Evolutionary conservation across 2,113 vertebrate genomes (phyloP).

Genomic region (Actenoides hombroni): DNA sequence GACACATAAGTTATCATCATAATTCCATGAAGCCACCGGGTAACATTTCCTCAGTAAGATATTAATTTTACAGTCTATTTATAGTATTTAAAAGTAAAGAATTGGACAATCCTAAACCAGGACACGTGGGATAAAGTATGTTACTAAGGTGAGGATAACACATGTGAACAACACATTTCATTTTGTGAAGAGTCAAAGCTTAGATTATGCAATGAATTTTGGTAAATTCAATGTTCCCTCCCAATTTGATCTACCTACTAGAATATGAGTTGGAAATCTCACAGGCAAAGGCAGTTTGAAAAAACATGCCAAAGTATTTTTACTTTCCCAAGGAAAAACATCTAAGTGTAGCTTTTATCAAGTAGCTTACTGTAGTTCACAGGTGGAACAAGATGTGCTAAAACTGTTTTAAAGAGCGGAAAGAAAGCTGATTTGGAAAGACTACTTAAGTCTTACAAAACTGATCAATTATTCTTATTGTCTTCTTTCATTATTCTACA

Average conservation of each 20-base stretch:
- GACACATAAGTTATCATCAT: background rate
- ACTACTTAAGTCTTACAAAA: background rate
- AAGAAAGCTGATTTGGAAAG: background rate
- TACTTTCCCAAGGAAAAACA: background rate
- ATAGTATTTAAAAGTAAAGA: background rate
- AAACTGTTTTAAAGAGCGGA: background rate
- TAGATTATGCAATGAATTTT: background rate
- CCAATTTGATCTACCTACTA: background rate
- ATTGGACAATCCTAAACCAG: background rate
- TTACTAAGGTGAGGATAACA: background rate
- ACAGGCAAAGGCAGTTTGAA: background rate
- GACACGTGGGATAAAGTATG: rapidly evolving
- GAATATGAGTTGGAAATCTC: background rate
- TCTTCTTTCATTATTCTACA: background rate
- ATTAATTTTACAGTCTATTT: background rate
- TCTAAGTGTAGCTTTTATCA: background rate
- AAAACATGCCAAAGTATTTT: background rate
- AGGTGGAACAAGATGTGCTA: background rate
- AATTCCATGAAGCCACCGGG: background rate
- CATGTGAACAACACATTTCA: background rate
- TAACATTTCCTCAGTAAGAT: background rate
- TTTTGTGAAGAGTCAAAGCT: background rate
- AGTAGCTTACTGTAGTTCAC: background rate
- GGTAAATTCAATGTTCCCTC: background rate
- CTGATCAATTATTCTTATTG: background rate